Evolutionary conservation across 1,140 invertebrate genomes (phyloP), one percentile per base, ranked within the genome.

Genomic region (Diorhabda sublineata): DNA sequence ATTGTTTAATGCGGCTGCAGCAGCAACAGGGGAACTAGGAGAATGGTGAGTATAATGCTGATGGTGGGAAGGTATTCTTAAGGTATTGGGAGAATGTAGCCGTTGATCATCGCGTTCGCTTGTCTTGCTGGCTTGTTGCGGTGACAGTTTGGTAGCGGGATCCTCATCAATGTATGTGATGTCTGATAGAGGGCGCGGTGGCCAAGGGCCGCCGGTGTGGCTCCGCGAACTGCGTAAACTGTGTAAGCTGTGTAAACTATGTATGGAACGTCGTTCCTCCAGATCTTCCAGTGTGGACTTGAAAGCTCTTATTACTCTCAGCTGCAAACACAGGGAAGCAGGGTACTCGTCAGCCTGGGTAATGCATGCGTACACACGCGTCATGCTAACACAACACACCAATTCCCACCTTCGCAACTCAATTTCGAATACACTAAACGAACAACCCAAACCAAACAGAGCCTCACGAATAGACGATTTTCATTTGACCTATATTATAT

Each of bases 221-320:
- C 89, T 91, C 82, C 90, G 87, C 82, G 90, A 93, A 84, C 89
- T 93, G 87, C 93, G 90, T 80, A 95, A 90, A 88, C 91, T 95
- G 87, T 95, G 94, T 85, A 96, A 92, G 84, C 93, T 95, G 87
- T 95, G 93, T 87, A 95, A 92, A 90, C 94, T 96, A 91, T 97
- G 95, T 83, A 97, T 90, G 85, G 96, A 97, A 84, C 95, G 92
- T 81, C 95, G 92, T 86, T 99, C 98, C 87, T 98, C 97, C 87
- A 99, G 88, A 87, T 99, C 98, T 90, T 99, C 98, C 88, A 99
- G 88, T 82, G 94, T 98, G 81, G 96, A 98, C 88, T 96, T 98
- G 94, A 99, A 99, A 83, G 97, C 98, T 88, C 97, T 94, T 87
- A 99, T 97, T 87, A 99, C 98, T 87, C 98, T 94, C 87, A 99